These are phyloP conservation scores for Actinia equina DNA, from an alignment of 64 coral and sea anemone genomes.

Conservation along the genomic window DNA sequence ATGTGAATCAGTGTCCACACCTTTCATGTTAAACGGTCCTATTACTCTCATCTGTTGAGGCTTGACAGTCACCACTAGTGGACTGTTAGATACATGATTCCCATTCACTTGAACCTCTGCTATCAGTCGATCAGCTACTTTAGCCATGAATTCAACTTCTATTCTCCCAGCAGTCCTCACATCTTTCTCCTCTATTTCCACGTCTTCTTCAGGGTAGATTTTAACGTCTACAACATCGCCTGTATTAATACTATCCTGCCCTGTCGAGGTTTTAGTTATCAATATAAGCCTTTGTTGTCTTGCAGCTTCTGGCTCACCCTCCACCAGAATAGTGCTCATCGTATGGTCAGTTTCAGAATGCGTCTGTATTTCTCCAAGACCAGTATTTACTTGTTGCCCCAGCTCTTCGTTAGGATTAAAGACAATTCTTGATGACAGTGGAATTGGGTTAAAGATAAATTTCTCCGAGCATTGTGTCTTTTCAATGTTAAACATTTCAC, in stretches of 20 bases:
- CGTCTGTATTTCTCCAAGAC: background rate
- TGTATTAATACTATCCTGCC: background rate
- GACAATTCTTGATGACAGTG: background rate
- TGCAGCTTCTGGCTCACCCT: background rate
- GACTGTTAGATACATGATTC: constrained; percentile 5
- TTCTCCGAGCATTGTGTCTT: background rate
- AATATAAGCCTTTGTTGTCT: background rate
- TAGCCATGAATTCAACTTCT: constrained; percentile 1
- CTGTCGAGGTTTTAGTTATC: background rate
- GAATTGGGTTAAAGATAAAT: background rate
- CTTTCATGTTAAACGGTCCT: background rate
- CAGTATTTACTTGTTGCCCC: background rate
- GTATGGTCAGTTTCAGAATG: background rate
- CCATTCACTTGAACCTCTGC: constrained; percentile 5
- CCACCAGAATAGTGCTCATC: background rate
- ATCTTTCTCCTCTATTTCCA: background rate
- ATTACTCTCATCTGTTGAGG: background rate
- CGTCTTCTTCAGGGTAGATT: constrained; percentile 8
- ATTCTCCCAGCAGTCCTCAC: background rate
- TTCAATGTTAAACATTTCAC: background rate
- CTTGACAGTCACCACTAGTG: background rate
- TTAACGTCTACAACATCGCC: background rate
- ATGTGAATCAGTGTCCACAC: background rate
- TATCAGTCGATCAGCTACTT: background rate
- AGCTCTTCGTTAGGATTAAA: background rate